Evolutionary conservation across 2,797 vertebrate species (phyloP).

Genomic region (Aldrovandia affinis): DNA sequence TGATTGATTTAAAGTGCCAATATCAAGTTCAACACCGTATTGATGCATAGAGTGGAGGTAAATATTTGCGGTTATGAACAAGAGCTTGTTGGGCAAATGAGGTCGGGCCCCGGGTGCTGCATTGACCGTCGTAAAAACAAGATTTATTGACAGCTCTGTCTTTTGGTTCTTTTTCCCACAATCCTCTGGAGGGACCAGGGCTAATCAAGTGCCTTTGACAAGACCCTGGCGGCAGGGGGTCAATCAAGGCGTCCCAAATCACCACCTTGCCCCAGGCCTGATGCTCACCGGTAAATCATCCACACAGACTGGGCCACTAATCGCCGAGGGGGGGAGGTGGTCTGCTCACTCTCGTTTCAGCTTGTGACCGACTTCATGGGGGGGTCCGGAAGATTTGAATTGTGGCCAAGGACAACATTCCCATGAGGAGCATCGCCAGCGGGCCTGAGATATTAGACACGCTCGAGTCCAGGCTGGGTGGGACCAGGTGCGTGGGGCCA

Average conservation of each 20-base stretch:
- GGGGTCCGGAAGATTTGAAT: not conserved
- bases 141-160: not conserved
- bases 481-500: not conserved
- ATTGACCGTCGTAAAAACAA: not conserved
- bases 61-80: not conserved
- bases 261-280: not conserved
- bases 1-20: not conserved
- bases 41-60: not conserved
- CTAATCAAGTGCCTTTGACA: not conserved
- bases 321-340: not conserved
- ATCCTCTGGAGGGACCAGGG: not conserved
- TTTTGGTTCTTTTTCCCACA: not conserved
- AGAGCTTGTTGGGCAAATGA: not conserved
- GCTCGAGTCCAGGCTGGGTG: not conserved
- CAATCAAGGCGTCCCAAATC: not conserved
- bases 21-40: not conserved
- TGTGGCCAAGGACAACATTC: slow-evolving; percentile 4
- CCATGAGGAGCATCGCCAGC: not conserved
- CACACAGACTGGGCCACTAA: not conserved
- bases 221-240: not conserved
- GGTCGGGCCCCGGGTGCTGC: not conserved
- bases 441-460: not conserved
- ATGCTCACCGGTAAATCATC: not conserved
- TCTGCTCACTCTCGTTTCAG: not conserved
- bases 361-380: not conserved